Evolutionary conservation across 1,140 invertebrate genomes (phyloP), one percentile per base, ranked within the genome.

Genomic region (Polypedilum vanderplanki): DNA sequence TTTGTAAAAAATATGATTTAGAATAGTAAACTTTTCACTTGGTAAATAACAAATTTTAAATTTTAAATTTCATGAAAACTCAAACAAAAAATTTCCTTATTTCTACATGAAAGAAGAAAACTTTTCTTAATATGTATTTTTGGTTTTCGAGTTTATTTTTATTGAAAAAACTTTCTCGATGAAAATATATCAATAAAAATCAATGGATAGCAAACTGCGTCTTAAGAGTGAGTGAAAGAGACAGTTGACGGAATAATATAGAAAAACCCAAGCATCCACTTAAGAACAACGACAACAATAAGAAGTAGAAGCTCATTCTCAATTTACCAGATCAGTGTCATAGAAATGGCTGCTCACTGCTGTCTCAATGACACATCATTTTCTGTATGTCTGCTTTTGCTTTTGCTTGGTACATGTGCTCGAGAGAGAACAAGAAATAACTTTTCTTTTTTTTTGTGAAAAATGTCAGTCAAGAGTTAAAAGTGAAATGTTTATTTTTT

Each of bases 271-370:
- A n/a, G n/a, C 46, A 57, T 57, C n/a, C 46, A 57, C 46, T 57
- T 57, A 57, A 57, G 12, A 3, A 12, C 46, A 15, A 57, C 12
- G n/a, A 57, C 46, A 57, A 57, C 12, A 12, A 57, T 12, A 57
- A 57, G 12, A 57, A 57, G 46, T 57, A 57, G n/a, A 57, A 57
- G 46, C 12, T 57, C 46, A 57, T 57, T 57, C 46, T 57, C 46
- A 57, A 57, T 57, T 57, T 57, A 57, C 46, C 46, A 57, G 46
- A 57, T 15, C 46, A 57, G 46, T 57, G 46, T 57, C 46, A 57
- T 57, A 57, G 46, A 57, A 57, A 57, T n/a, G 10, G 46, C 46
- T 57, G 46, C 46, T 57, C 46, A 57, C 46, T 57, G 46, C 46
- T 57, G 46, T 57, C 46, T 57, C 46, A 57, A 57, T 57, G 46